Conservation (phyloP, 2,888 invertebrate species). For the Caenorhabditis sinica region DNA sequence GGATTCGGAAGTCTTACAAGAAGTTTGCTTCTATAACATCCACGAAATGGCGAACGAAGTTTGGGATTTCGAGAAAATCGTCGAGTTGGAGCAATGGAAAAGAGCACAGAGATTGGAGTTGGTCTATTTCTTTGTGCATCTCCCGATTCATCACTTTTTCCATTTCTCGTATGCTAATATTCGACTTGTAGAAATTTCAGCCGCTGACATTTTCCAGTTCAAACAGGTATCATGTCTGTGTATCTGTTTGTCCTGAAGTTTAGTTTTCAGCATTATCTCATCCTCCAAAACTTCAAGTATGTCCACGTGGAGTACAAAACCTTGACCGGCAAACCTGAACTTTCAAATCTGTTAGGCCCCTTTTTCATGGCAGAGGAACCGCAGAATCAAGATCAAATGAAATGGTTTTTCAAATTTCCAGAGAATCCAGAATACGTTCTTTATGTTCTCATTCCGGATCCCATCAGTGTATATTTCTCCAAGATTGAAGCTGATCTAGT, state of each 20-base stretch:
- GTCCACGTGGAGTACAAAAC: constrained; percentile 1
- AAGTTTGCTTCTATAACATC: constrained; percentile 5
- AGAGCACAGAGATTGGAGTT: background rate
- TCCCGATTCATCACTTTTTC: background rate
- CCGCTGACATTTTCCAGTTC: background rate
- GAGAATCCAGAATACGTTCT: background rate
- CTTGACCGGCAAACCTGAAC: background rate
- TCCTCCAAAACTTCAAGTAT: background rate
- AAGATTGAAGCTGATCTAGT: background rate
- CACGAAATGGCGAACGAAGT: background rate
- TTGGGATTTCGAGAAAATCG: background rate
- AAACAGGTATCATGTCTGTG: background rate
- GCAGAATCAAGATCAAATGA: background rate
- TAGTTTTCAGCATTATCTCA: background rate
- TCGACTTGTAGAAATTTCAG: background rate
- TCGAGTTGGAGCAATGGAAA: constrained; percentile 6
- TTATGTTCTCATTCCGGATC: background rate
- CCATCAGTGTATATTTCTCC: background rate
- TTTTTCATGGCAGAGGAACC: background rate
- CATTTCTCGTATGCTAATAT: background rate
- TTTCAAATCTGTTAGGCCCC: too few relatives aligned
- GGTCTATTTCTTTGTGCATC: background rate
- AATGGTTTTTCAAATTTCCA: constrained; percentile 5
- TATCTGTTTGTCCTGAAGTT: background rate
- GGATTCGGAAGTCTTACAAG: background rate